Evolutionary conservation across 2,113 vertebrate species (phyloP).

Genomic region (Hemichromis elongatus): DNA sequence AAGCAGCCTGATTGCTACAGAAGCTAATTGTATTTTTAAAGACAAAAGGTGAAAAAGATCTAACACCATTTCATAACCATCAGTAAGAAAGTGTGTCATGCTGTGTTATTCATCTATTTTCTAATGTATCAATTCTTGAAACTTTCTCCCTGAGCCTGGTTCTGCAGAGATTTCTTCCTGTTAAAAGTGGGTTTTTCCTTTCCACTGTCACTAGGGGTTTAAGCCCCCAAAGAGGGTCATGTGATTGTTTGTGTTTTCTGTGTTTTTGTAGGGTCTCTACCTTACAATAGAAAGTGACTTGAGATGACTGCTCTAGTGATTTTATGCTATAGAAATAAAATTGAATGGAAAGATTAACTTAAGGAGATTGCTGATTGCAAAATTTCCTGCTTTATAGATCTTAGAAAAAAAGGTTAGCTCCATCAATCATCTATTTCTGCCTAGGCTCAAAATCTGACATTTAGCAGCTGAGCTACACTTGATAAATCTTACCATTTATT

Average conservation of each 20-base stretch:
- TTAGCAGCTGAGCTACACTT: neutral
- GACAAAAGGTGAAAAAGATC: neutral
- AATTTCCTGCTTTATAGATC: neutral
- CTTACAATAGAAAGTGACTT: neutral
- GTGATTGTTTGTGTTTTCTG: neutral
- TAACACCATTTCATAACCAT: neutral
- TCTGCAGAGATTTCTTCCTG: neutral
- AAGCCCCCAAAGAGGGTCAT: neutral
- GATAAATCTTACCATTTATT: neutral
- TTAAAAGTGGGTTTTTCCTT: neutral
- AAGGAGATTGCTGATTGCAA: neutral
- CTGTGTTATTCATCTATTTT: neutral
- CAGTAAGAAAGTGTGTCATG: neutral
- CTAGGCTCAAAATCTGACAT: neutral
- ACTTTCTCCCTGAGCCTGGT: neutral
- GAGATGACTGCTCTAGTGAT: neutral
- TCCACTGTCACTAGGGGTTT: neutral
- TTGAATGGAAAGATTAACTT: neutral
- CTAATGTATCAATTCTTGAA: neutral
- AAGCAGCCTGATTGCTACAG: conserved; percentile 30
- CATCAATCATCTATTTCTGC: neutral
- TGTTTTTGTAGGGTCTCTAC: neutral
- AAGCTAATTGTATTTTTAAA: conserved; percentile 11
- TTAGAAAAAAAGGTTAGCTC: neutral
- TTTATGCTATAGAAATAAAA: neutral